Evolutionary conservation across 2,113 vertebrate species (phyloP).

Genomic region (Solenodon paradoxus): DNA sequence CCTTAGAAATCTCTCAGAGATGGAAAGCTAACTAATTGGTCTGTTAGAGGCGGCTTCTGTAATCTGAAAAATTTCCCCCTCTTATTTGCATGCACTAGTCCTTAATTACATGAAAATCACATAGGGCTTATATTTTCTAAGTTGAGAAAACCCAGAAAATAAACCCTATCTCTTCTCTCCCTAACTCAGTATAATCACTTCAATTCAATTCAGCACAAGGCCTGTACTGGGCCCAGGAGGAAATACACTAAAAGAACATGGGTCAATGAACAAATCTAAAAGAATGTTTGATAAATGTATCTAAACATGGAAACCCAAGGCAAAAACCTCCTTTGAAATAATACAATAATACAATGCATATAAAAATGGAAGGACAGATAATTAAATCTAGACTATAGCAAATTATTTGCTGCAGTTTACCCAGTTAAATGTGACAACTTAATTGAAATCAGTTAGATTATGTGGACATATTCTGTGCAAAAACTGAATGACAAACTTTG

Average conservation of each 20-base stretch:
- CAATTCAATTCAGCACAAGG: neutral
- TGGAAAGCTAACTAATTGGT: neutral
- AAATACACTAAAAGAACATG: neutral
- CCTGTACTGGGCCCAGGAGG: neutral
- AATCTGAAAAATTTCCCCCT: neutral
- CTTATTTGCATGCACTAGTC: neutral
- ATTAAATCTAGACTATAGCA: neutral
- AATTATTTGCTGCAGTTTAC: constrained; percentile 30
- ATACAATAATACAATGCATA: neutral
- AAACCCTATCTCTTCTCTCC: neutral
- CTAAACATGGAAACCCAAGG: neutral
- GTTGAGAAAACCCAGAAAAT: neutral
- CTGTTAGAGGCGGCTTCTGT: neutral
- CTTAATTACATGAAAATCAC: constrained; percentile 7
- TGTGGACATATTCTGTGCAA: constrained; percentile 12
- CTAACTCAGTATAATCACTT: neutral
- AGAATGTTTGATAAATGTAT: neutral
- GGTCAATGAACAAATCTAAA: neutral
- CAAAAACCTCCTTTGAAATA: neutral
- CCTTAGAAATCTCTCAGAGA: neutral
- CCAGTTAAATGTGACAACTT: neutral
- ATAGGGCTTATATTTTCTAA: neutral
- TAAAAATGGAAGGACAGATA: neutral
- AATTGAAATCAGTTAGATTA: constrained; percentile 11
- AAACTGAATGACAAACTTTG: neutral